These are phyloP conservation scores for honey bee (Apis mellifera) DNA, from an alignment of 1,140 invertebrate genomes.

Conservation along the genomic window Amel_HAv3.1 CM009935.2:8970501-8971000, in stretches of 20 bases:
- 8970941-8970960: constrained; percentile 17
- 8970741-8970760: constrained; percentile 51
- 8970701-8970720: constrained; percentile 64
- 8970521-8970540: not conserved
- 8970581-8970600: constrained; percentile 43
- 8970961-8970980: constrained; percentile 9
- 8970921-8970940: constrained; percentile 59
- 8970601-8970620: constrained; percentile 30
- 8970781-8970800: not conserved
- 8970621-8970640: constrained; percentile 39
- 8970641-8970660: constrained; percentile 67
- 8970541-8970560: not conserved
- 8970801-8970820: not conserved
- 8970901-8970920: constrained; percentile 64
- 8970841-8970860: constrained; percentile 6
- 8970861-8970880: constrained; percentile 48
- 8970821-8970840: not conserved
- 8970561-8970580: constrained; percentile 21
- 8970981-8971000: constrained; percentile 23
- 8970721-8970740: constrained; percentile 61
- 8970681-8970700: constrained; percentile 59
- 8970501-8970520: not conserved
- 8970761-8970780: constrained; percentile 6
- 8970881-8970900: constrained; percentile 41
- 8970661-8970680: not conserved